phyloP scores from a whole-genome alignment of 2,888 invertebrate species.

The Limenitis camilla region DNA sequence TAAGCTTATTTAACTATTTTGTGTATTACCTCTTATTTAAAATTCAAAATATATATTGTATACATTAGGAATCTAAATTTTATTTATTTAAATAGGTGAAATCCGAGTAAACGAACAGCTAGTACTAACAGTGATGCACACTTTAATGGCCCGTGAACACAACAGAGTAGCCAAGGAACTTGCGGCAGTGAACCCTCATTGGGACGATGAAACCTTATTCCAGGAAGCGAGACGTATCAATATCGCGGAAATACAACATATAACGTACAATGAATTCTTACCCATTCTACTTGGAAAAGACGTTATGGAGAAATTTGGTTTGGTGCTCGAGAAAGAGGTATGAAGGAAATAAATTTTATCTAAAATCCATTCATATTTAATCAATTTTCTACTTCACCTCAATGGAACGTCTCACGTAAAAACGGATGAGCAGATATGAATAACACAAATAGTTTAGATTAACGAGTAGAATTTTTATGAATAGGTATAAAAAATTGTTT shows the following conservation, averaged over 20 bases:
- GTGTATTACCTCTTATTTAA: no score
- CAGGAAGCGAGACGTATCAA: slow-evolving; percentile 90
- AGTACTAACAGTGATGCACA: slow-evolving; percentile 92
- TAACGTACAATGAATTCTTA: slow-evolving; percentile 92
- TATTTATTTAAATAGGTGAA: slow-evolving; percentile 77
- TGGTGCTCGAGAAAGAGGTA: slow-evolving; percentile 86
- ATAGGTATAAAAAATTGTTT: no score
- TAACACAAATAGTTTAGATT: no score
- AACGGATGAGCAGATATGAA: no score
- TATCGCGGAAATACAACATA: slow-evolving; percentile 90
- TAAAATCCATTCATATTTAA: background rate
- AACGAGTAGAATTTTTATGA: no score
- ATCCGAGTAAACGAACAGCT: slow-evolving; percentile 94
- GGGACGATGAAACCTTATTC: slow-evolving; percentile 94
- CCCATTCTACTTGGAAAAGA: slow-evolving; percentile 92
- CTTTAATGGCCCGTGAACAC: slow-evolving; percentile 92
- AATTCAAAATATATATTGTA: background rate
- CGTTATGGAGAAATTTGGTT: slow-evolving; percentile 92
- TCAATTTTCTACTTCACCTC: no score
- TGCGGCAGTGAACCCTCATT: slow-evolving; percentile 88
- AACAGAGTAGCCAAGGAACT: slow-evolving; percentile 87
- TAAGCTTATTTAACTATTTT: no score
- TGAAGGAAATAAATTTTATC: slow-evolving; percentile 6
- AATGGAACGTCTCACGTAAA: no score
- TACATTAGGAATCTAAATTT: background rate